phyloP scores from a whole-genome alignment of 2,797 vertebrate genomes.

The Eutrigla gurnardus region DNA sequence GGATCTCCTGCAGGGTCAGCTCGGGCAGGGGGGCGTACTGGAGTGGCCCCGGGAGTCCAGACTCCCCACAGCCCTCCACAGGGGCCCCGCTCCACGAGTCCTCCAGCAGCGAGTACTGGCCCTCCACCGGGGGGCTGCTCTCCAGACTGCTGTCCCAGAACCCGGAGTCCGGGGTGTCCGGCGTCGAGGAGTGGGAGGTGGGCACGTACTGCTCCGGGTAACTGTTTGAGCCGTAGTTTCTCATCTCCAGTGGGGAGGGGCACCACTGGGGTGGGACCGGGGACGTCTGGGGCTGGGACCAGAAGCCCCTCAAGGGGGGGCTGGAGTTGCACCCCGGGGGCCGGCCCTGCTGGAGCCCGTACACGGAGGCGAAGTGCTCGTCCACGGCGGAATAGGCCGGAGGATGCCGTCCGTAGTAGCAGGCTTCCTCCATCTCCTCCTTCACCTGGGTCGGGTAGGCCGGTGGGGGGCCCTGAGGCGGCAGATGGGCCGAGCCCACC shows the following conservation, averaged over 20 bases:
- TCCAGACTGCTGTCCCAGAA: slow-evolving; percentile 73
- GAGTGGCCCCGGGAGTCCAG: background rate
- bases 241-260: slow-evolving; percentile 59
- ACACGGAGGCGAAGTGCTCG: slow-evolving; percentile 62
- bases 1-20: slow-evolving; percentile 82
- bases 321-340: slow-evolving; percentile 31
- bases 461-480: slow-evolving; percentile 53
- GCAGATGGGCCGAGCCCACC: slow-evolving; percentile 15
- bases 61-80: slow-evolving; percentile 32
- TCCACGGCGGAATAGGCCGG: slow-evolving; percentile 44
- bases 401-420: slow-evolving; percentile 63
- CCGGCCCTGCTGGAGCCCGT: slow-evolving; percentile 52
- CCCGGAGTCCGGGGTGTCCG: slow-evolving; percentile 78
- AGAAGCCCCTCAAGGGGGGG: slow-evolving; percentile 50
- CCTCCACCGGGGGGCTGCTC: slow-evolving; percentile 44
- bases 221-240: slow-evolving; percentile 38
- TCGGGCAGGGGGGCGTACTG: slow-evolving; percentile 69
- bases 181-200: slow-evolving; percentile 61
- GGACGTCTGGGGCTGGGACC: slow-evolving; percentile 61
- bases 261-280: slow-evolving; percentile 59
- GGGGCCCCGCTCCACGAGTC: slow-evolving; percentile 51
- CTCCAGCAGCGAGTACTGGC: slow-evolving; percentile 48
- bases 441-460: slow-evolving; percentile 70
- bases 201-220: slow-evolving; percentile 56
- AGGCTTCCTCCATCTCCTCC: slow-evolving; percentile 65